Conservation (phyloP, 2,113 vertebrate species). For the Tachuris rubrigastra region DNA sequence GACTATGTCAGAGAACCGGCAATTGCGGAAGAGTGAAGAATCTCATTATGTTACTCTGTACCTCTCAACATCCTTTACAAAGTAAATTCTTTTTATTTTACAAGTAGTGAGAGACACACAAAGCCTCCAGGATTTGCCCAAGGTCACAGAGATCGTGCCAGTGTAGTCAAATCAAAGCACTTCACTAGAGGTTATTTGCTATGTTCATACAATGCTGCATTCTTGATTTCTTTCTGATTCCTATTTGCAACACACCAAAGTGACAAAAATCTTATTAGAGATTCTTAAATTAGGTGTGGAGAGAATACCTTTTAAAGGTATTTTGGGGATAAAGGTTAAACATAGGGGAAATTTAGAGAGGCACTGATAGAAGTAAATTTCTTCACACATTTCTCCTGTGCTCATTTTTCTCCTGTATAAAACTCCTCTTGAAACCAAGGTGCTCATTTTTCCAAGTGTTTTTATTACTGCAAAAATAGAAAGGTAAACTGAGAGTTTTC, state of each 20-base stretch:
- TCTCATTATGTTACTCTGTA: neutral
- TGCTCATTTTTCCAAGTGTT: neutral
- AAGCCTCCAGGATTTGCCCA: neutral
- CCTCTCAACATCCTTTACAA: neutral
- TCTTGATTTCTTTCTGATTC: constrained; percentile 3
- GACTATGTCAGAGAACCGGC: neutral
- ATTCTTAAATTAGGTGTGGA: neutral
- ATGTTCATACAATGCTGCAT: neutral
- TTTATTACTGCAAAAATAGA: neutral
- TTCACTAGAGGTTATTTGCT: neutral
- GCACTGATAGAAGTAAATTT: neutral
- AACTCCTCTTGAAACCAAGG: neutral
- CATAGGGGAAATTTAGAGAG: neutral
- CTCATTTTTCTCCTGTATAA: neutral
- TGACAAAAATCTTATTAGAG: neutral
- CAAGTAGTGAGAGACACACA: neutral
- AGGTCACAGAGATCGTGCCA: neutral
- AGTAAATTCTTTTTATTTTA: neutral
- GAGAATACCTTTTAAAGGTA: neutral
- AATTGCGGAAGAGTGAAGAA: neutral
- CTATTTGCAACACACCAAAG: neutral
- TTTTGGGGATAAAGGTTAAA: neutral
- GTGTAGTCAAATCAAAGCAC: neutral
- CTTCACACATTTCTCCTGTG: neutral
- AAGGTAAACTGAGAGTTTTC: neutral